These are phyloP conservation scores for Pristionchus japonicus DNA, from an alignment of 2,888 invertebrate species.

Conservation along the genomic window DNA sequence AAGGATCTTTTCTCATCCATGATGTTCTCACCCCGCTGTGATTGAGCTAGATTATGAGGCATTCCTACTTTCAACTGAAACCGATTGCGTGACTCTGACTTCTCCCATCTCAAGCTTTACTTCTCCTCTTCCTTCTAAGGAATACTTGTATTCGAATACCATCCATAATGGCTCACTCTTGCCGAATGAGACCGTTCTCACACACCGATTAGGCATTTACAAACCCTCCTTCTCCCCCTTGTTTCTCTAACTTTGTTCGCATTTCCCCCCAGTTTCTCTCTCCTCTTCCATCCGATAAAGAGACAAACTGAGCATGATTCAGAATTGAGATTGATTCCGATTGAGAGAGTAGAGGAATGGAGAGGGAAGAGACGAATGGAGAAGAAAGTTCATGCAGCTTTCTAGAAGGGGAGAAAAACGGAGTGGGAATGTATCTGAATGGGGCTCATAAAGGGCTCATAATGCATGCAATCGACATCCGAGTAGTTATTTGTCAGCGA, in stretches of 20 bases:
- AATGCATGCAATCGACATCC: neutral
- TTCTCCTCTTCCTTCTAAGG: neutral
- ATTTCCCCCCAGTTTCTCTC: neutral
- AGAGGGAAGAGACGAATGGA: neutral
- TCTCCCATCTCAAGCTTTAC: neutral
- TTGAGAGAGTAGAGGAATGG: neutral
- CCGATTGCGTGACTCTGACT: neutral
- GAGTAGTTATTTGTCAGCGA: neutral
- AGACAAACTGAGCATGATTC: conserved; percentile 37
- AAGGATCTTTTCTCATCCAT: no score
- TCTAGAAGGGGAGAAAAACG: neutral
- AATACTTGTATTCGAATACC: conserved; percentile 6
- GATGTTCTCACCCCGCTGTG: no score
- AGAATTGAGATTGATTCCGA: conserved; percentile 25
- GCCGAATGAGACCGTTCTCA: neutral
- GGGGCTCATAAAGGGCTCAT: neutral
- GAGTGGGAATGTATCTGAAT: neutral
- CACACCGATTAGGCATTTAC: neutral
- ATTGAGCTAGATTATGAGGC: no score
- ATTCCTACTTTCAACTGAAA: no score
- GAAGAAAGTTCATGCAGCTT: neutral
- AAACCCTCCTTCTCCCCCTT: neutral
- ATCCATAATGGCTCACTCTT: conserved; percentile 29
- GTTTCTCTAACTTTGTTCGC: neutral
- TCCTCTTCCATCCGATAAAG: conserved; percentile 21